Evolutionary conservation across 92 coral and sea anemone genomes (phyloP).

Genomic region (Porites cylindrica): DNA sequence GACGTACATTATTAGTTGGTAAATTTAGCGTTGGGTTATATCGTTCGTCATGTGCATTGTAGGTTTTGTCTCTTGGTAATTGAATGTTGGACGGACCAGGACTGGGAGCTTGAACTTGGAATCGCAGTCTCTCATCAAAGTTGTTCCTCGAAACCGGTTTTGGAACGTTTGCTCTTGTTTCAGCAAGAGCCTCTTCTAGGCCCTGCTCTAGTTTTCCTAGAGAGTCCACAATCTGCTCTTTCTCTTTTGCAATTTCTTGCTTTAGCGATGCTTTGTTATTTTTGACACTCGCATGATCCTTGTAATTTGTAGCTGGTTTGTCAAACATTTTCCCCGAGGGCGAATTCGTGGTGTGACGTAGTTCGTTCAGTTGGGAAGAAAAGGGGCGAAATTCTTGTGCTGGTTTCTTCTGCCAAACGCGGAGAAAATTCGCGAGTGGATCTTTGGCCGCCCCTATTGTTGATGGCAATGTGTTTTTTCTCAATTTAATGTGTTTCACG

Average conservation of each 20-base stretch:
- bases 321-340: neutral
- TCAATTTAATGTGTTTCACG: neutral
- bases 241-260: constrained; percentile 44
- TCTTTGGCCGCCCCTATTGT: constrained; percentile 34
- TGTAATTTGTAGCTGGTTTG: neutral
- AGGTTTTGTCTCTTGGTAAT: neutral
- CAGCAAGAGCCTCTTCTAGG: constrained; percentile 45
- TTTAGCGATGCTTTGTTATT: constrained; percentile 8
- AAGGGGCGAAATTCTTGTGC: neutral
- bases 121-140: neutral
- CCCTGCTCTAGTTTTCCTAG: constrained; percentile 47
- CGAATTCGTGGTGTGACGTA: neutral
- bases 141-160: constrained; percentile 1
- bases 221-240: constrained; percentile 40
- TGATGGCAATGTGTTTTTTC: constrained; percentile 1
- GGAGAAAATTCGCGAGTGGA: constrained; percentile 49
- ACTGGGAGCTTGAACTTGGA: constrained; percentile 16
- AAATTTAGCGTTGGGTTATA: constrained; percentile 9
- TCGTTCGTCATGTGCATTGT: neutral
- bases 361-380: neutral
- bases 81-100: constrained; percentile 11
- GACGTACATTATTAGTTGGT: neutral
- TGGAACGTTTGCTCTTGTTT: constrained; percentile 35
- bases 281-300: neutral
- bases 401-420: constrained; percentile 27